These are phyloP conservation scores for Calyptomena viridis DNA, from an alignment of 2,113 vertebrate genomes.

Conservation along the genomic window DNA sequence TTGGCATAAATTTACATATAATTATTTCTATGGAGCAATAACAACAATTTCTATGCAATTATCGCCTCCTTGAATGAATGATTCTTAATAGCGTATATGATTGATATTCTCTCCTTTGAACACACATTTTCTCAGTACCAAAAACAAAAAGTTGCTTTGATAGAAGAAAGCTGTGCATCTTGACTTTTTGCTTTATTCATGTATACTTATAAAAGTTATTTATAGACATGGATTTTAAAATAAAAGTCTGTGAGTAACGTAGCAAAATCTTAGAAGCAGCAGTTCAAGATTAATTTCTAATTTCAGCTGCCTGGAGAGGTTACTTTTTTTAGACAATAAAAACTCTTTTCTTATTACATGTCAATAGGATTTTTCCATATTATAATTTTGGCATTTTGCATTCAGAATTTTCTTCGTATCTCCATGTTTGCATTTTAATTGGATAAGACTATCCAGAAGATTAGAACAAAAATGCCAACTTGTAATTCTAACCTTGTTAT, in stretches of 20 bases:
- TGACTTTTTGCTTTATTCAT: background rate
- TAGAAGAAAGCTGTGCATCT: background rate
- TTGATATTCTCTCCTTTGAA: background rate
- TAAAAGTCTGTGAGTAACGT: background rate
- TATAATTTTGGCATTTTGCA: conserved; percentile 45
- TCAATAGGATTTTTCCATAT: conserved; percentile 2
- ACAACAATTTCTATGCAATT: background rate
- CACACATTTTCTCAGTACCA: background rate
- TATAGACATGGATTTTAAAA: background rate
- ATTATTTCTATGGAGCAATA: background rate
- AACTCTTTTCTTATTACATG: conserved; percentile 10
- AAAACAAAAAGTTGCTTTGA: background rate
- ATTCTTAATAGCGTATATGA: background rate
- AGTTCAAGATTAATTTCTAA: conserved; percentile 29
- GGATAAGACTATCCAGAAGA: background rate
- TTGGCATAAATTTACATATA: background rate
- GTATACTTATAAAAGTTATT: background rate
- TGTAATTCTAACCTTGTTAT: conserved; percentile 12
- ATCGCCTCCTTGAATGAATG: background rate
- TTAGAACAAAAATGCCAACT: conserved; percentile 16
- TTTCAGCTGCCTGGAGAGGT: background rate
- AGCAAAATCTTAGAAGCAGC: background rate
- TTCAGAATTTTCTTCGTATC: conserved; percentile 9
- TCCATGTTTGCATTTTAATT: conserved; percentile 45
- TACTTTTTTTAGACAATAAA: conserved; percentile 27